Conservation (phyloP, 2,797 vertebrate species). For the Myripristis jacobus region DNA sequence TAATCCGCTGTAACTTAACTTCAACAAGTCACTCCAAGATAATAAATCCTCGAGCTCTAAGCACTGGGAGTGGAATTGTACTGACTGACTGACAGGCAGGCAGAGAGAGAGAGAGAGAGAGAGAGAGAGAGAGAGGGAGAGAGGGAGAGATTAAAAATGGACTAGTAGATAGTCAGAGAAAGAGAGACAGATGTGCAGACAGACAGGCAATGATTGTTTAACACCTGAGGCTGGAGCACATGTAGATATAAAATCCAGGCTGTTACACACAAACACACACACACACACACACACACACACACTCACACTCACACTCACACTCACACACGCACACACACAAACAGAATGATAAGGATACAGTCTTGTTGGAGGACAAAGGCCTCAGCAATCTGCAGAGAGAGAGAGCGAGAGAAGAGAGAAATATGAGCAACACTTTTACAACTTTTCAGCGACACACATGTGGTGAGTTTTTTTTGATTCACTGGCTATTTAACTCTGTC, state of each 20-base stretch:
- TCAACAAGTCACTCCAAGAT: slow-evolving; percentile 4
- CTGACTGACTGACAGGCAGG: background rate
- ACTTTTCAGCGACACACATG: background rate
- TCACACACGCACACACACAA: slow-evolving; percentile 10
- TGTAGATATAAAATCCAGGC: slow-evolving; percentile 26
- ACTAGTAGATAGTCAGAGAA: background rate
- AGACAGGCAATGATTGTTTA: background rate
- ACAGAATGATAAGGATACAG: slow-evolving; percentile 90
- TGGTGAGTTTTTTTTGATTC: background rate
- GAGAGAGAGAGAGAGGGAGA: too few relatives aligned
- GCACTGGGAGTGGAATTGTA: background rate
- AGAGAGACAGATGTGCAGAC: slow-evolving; percentile 6
- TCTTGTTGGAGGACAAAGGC: slow-evolving; percentile 92
- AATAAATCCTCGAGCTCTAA: background rate
- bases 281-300: too few relatives aligned
- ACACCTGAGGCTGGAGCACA: background rate
- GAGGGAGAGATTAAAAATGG: too few relatives aligned
- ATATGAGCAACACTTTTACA: background rate
- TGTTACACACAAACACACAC: background rate
- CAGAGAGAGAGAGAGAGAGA: background rate
- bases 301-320: slow-evolving; percentile 15
- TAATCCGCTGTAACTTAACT: slow-evolving; percentile 5
- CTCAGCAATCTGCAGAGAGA: slow-evolving; percentile 90
- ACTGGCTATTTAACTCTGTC: background rate
- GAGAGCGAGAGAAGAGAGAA: background rate